These are phyloP conservation scores for Taenioides sp. DNA, from an alignment of 2,797 vertebrate species.

Conservation along the genomic window DNA sequence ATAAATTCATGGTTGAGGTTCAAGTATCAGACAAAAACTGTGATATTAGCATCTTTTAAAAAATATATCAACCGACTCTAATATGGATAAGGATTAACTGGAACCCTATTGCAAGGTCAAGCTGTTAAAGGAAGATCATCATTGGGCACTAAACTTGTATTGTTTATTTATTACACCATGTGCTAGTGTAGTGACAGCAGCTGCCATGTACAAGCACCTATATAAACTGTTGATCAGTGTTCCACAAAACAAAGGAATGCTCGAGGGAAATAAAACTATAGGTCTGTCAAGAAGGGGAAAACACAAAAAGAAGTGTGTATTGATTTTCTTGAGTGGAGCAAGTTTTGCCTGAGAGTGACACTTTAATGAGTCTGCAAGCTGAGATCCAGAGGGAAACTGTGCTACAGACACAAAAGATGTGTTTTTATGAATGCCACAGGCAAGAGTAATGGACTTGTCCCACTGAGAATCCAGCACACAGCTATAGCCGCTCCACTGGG, in stretches of 20 bases:
- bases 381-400: slow-evolving; percentile 59
- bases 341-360: slow-evolving; percentile 72
- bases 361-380: slow-evolving; percentile 79
- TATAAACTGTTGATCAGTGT: slow-evolving; percentile 64
- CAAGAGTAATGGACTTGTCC: slow-evolving; percentile 49
- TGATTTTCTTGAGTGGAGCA: slow-evolving; percentile 73
- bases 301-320: slow-evolving; percentile 62
- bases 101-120: slow-evolving; percentile 13
- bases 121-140: slow-evolving; percentile 27
- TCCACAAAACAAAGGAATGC: slow-evolving; percentile 51
- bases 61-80: neutral
- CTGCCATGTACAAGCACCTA: slow-evolving; percentile 35
- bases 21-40: no score
- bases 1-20: no score
- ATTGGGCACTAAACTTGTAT: slow-evolving; percentile 25
- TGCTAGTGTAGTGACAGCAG: slow-evolving; percentile 40
- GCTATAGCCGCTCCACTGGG: slow-evolving; percentile 32
- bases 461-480: slow-evolving; percentile 40
- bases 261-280: slow-evolving; percentile 68
- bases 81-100: neutral
- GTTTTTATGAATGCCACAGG: slow-evolving; percentile 52
- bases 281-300: slow-evolving; percentile 37
- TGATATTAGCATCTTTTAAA: no score
- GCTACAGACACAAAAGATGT: slow-evolving; percentile 64
- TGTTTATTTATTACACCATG: slow-evolving; percentile 20